Base-by-base conservation (phyloP, 2,113 vertebrate species). In the Cinclus mexicanus region DNA sequence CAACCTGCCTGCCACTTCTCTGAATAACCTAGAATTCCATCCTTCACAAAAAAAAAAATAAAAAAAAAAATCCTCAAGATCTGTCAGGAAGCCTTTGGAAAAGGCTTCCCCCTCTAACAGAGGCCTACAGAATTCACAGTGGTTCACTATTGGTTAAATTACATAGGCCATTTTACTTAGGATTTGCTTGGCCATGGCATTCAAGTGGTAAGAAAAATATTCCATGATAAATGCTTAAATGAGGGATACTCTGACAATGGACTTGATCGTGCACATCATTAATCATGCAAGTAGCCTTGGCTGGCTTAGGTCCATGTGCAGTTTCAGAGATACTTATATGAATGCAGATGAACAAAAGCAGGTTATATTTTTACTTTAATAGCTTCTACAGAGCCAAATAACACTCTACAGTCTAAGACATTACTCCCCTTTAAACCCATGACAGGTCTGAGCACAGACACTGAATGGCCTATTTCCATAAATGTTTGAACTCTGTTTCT, bases 261-360 rank as follows among this genome's bases (percentile, higher is more conserved):
- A 83, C 44, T 90, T 70, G 19, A 80, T 56, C 64, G 80, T 67
- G 65, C 78, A 81, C n/a, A 68, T 65, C 37, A 52, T 41, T 77
- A 50, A 78, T 44, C 46, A 55, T 52, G 74, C 53, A 78, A 79
- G 81, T 16, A 85, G 57, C 59, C 87, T 84, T 69, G 63, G 47
- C 42, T 94, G 57, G 57, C 67, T 76, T 44, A 49, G 55, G 63
- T 56, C 49, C 1, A 0, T 75, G 35, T 74, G 56, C 57, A 23
- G 72, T 63, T 87, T 59, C 2, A 2, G 85, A 91, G 52, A 57
- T 55, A 46, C 57, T 75, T 52, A 61, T 47, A 83, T 44, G 47
- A 94, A 80, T 68, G 76, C 85, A 92, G 76, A 93, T 78, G 72
- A 96, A 89, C 72, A 89, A 91, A 90, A 60, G 68, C 60, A 92